phyloP scores from a whole-genome alignment of 2,888 invertebrate genomes.

The Napeogenes sylphis region DNA sequence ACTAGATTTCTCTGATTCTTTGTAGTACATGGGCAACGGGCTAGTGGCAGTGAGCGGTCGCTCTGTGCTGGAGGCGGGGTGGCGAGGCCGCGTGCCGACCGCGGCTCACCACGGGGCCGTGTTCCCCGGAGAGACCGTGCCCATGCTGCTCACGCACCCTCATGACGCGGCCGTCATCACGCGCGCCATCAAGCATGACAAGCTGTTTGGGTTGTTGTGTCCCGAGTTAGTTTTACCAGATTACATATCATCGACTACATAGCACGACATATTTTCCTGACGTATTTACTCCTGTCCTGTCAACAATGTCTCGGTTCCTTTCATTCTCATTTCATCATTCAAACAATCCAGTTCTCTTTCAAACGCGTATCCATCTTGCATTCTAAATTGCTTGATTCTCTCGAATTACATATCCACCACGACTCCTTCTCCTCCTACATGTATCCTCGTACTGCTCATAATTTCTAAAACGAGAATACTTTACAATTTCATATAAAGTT shows the following conservation, averaged over 20 bases:
- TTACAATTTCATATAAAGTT: no score
- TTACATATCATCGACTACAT: background rate
- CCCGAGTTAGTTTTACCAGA: conserved; percentile 51
- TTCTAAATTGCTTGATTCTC: no score
- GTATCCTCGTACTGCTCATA: no score
- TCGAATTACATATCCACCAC: no score
- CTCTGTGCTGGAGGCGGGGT: conserved; percentile 60
- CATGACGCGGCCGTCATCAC: conserved; percentile 44
- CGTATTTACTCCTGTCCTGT: background rate
- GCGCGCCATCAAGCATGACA: conserved; percentile 44
- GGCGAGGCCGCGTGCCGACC: conserved; percentile 57
- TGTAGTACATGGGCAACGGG: conserved; percentile 61
- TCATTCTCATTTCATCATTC: no score
- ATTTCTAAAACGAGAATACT: no score
- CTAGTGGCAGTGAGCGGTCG: conserved; percentile 53
- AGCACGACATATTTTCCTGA: no score
- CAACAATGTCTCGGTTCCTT: background rate
- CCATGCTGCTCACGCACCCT: conserved; percentile 55
- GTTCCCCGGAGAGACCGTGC: conserved; percentile 72
- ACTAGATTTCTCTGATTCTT: background rate
- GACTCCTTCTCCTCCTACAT: no score
- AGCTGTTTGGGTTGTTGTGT: conserved; percentile 64
- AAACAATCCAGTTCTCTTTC: no score
- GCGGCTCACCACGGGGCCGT: conserved; percentile 57
- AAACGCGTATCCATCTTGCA: no score